phyloP scores from a whole-genome alignment of 2,797 vertebrate genomes.

The Yasuhikotakia modesta region DNA sequence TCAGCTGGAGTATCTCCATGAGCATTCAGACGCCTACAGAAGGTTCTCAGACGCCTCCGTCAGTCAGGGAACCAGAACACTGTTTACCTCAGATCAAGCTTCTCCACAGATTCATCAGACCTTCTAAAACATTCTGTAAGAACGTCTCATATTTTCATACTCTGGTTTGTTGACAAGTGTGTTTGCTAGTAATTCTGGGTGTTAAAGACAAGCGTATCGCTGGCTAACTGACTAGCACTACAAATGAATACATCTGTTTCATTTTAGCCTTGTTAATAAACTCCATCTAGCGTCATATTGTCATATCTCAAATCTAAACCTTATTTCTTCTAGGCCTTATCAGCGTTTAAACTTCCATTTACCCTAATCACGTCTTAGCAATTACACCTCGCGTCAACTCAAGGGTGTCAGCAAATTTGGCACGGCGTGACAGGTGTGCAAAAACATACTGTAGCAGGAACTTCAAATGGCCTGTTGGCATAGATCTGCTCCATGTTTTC shows the following conservation, averaged over 20 bases:
- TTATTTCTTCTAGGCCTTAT: not conserved
- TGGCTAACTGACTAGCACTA: not conserved
- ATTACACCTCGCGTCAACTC: constrained; percentile 7
- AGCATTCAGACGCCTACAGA: not conserved
- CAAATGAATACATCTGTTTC: not conserved
- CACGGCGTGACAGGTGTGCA: constrained; percentile 21
- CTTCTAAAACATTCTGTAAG: not conserved
- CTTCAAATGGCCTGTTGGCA: constrained; percentile 1
- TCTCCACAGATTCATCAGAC: not conserved
- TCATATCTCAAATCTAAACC: constrained; percentile 9
- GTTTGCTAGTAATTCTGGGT: not conserved
- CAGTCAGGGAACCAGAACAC: not conserved
- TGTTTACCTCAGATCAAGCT: not conserved
- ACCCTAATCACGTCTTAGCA: constrained; percentile 10
- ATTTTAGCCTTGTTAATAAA: constrained; percentile 7
- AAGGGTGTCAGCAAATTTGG: not conserved
- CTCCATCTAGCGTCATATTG: constrained; percentile 11
- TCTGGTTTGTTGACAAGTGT: not conserved
- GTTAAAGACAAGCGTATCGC: not conserved
- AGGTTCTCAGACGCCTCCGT: too few species aligned
- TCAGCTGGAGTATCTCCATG: not conserved
- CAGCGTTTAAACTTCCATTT: constrained; percentile 10
- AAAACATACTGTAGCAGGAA: constrained; percentile 2
- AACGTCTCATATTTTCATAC: not conserved
- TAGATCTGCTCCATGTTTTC: constrained; percentile 6